Percentiles rank a stretch among this genome's conserved stretches.
These are phyloP conservation scores for Zoroaster sp. DNA, from an alignment of 53 echinoderm and acorn worm genomes.

Conservation along the genomic window DNA sequence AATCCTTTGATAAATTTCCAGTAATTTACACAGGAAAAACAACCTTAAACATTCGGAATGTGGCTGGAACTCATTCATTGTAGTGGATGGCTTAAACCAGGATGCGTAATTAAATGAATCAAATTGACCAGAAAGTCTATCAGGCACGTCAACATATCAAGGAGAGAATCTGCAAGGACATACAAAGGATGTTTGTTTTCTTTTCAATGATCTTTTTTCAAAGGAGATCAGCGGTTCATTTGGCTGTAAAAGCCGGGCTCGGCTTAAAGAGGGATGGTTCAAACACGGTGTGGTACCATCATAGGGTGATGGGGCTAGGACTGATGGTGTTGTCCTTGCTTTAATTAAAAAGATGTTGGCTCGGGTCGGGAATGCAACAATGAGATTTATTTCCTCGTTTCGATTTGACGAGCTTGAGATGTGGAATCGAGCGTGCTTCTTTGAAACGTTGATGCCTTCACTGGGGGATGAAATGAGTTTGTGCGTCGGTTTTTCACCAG, in stretches of 20 bases:
- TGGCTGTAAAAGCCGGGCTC: not conserved
- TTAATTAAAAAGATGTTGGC: too few relatives aligned
- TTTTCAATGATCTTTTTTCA: not conserved
- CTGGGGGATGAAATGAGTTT: too few relatives aligned
- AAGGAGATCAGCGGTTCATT: not conserved
- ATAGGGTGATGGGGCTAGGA: too few relatives aligned
- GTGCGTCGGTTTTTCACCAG: too few relatives aligned
- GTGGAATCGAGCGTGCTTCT: not conserved
- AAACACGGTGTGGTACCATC: not conserved
- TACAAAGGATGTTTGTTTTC: conserved; percentile 16
- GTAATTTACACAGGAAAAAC: not conserved
- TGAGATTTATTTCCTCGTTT: too few relatives aligned
- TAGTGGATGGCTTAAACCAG: not conserved
- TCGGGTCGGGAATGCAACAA: too few relatives aligned
- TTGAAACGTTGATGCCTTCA: not conserved
- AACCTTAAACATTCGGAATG: not conserved
- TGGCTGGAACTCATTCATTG: not conserved
- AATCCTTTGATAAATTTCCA: not conserved
- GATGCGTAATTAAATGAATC: not conserved
- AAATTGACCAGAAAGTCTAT: conserved; percentile 1
- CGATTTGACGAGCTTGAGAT: not conserved
- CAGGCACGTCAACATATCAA: not conserved
- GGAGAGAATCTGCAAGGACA: not conserved
- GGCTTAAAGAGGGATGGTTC: not conserved
- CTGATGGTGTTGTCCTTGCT: too few relatives aligned